Conservation (phyloP, 2,797 vertebrate genomes). For the Pangasius sanitwongsei region DNA sequence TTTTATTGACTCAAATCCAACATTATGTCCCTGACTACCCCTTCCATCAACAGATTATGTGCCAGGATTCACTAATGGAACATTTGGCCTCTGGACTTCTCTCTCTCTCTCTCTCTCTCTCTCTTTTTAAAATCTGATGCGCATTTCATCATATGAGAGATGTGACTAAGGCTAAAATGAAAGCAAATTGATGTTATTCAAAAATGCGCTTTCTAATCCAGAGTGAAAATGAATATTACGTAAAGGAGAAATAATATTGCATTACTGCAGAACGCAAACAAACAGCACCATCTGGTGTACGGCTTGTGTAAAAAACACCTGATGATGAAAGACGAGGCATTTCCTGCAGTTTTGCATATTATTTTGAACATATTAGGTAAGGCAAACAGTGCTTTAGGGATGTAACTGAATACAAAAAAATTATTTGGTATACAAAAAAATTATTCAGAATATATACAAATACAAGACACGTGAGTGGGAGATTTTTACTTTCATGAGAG, state of each 20-base stretch:
- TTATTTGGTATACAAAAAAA: neutral
- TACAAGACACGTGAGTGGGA: no score
- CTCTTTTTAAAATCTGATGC: neutral
- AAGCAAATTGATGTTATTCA: neutral
- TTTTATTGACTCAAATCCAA: slow-evolving; percentile 38
- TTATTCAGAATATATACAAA: neutral
- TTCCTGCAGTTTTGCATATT: neutral
- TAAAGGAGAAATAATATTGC: neutral
- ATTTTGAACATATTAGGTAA: neutral
- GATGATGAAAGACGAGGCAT: neutral
- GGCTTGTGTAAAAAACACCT: neutral
- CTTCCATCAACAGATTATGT: slow-evolving; percentile 21
- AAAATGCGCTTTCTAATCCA: neutral
- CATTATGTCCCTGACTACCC: slow-evolving; percentile 1
- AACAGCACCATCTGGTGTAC: slow-evolving; percentile 33
- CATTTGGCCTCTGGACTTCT: slow-evolving; percentile 1
- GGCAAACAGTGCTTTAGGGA: neutral
- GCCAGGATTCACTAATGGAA: slow-evolving; percentile 29
- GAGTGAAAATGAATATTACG: neutral
- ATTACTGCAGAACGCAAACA: neutral
- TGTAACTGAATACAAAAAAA: neutral
- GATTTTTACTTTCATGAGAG: no score
- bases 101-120: neutral
- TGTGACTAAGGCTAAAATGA: neutral
- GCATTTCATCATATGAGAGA: neutral